These are phyloP conservation scores for Nephotettix cincticeps DNA, from an alignment of 1,140 invertebrate species.

Conservation along the genomic window DNA sequence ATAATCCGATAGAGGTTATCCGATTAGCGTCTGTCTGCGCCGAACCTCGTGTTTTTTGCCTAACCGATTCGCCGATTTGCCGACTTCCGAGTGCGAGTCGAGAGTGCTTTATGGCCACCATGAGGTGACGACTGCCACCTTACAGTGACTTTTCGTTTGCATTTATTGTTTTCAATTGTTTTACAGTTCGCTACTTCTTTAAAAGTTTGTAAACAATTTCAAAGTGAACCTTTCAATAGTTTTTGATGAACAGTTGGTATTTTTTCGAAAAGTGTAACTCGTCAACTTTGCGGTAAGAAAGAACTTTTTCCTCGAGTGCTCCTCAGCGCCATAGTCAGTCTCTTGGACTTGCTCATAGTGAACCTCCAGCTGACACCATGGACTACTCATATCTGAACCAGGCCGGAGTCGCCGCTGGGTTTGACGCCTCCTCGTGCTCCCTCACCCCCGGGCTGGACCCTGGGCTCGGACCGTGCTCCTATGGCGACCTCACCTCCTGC, in stretches of 20 bases:
- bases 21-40: conserved; percentile 22
- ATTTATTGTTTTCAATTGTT: not conserved
- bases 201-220: too few relatives aligned
- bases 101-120: not conserved
- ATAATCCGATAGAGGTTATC: conserved; percentile 22
- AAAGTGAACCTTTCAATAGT: too few relatives aligned
- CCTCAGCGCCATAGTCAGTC: too few relatives aligned
- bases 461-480: conserved; percentile 68
- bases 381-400: conserved; percentile 74
- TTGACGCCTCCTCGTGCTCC: conserved; percentile 62
- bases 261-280: too few relatives aligned
- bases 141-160: conserved; percentile 1
- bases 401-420: conserved; percentile 61
- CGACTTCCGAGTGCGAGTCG: conserved; percentile 1
- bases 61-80: conserved; percentile 13
- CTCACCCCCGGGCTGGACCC: conserved; percentile 62
- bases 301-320: too few relatives aligned
- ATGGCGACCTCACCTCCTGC: conserved; percentile 80
- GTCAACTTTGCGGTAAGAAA: too few relatives aligned
- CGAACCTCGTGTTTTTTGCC: conserved; percentile 4
- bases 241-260: too few relatives aligned
- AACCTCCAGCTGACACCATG: conserved; percentile 48
- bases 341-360: too few relatives aligned
- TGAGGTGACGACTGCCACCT: not conserved
- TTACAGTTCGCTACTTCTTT: not conserved